Evolutionary conservation across 2,888 invertebrate genomes (phyloP).

Genomic region (Synanthedon tipuliformis): DNA sequence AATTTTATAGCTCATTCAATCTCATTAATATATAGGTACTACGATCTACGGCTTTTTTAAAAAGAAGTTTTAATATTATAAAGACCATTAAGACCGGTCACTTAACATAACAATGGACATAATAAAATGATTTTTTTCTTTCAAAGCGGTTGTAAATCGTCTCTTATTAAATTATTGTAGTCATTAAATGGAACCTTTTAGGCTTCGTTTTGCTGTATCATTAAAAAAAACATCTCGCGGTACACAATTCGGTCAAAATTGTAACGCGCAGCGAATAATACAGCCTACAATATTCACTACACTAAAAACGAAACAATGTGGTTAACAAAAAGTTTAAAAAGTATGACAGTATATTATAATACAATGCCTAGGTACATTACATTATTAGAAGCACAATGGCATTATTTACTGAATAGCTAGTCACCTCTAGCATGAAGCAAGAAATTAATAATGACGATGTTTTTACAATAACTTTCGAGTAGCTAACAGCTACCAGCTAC

Average conservation of each 20-base stretch:
- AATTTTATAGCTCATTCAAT: conserved; percentile 62
- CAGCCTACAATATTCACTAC: not conserved
- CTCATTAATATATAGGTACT: conserved; percentile 60
- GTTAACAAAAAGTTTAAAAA: not conserved
- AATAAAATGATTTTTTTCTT: conserved; percentile 41
- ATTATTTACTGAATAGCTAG: conserved; percentile 29
- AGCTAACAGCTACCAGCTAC: conserved; percentile 24
- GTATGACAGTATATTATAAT: not conserved
- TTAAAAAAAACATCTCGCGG: not conserved
- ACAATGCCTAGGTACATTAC: not conserved
- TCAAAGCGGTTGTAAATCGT: conserved; percentile 36
- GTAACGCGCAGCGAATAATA: not conserved
- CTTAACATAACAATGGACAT: conserved; percentile 59
- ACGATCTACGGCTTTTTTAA: conserved; percentile 44
- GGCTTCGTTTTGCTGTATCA: conserved; percentile 14
- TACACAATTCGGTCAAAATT: not conserved
- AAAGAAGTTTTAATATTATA: conserved; percentile 44
- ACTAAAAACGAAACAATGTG: not conserved
- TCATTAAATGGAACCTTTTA: conserved; percentile 29
- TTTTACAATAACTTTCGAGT: conserved; percentile 29
- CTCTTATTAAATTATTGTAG: conserved; percentile 50
- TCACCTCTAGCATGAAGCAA: conserved; percentile 23
- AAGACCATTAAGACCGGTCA: conserved; percentile 53
- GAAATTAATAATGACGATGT: conserved; percentile 21
- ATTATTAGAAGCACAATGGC: conserved; percentile 16